Evolutionary conservation across 1,140 invertebrate species (phyloP).

Genomic region (Parasteatoda tepidariorum): DNA sequence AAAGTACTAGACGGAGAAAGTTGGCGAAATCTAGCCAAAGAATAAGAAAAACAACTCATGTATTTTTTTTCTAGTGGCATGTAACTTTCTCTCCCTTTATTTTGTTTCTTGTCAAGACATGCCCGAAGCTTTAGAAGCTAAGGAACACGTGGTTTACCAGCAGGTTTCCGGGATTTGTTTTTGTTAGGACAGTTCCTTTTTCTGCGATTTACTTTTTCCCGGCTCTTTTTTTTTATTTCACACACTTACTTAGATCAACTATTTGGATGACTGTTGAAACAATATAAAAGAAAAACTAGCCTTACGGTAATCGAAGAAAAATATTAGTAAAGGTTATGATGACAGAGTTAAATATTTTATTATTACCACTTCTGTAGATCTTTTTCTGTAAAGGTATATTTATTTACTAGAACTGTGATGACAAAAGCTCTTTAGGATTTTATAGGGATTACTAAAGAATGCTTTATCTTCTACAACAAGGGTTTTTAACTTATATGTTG

Average conservation of each 20-base stretch:
- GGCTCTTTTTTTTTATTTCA: background rate
- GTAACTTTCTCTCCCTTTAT: constrained; percentile 8
- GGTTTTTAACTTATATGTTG: too few species aligned
- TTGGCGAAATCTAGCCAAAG: background rate
- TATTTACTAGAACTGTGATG: too few species aligned
- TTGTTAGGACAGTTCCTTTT: constrained; percentile 6
- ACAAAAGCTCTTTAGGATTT: too few species aligned
- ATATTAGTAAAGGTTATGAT: too few species aligned
- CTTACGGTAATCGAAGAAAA: background rate
- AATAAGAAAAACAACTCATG: background rate
- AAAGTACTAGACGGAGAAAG: too few species aligned
- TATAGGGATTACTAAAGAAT: too few species aligned
- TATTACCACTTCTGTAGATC: too few species aligned
- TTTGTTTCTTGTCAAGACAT: constrained; percentile 32
- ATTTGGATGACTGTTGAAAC: too few species aligned
- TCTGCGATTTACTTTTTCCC: constrained; percentile 3
- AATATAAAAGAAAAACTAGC: background rate
- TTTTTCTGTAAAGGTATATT: too few species aligned
- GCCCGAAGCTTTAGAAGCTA: background rate
- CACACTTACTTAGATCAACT: background rate
- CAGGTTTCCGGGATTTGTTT: constrained; percentile 43
- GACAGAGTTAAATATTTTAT: too few species aligned
- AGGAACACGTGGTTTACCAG: constrained; percentile 47
- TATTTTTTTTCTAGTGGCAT: constrained; percentile 1
- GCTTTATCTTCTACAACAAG: too few species aligned